Evolutionary conservation across 2,797 vertebrate genomes (phyloP).

Genomic region (Anomalospiza imberbis): DNA sequence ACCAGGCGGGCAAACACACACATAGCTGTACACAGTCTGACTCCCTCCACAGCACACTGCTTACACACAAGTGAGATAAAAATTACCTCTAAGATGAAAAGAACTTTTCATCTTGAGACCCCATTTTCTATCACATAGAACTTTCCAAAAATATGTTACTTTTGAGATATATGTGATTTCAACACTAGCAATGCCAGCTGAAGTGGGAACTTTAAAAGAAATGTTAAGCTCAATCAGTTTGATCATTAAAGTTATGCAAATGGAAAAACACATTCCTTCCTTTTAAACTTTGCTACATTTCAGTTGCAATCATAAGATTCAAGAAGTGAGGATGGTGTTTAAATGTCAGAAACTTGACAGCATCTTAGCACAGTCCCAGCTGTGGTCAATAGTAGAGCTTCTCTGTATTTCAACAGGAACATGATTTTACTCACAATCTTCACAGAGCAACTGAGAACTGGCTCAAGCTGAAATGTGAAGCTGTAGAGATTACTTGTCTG

Average conservation of each 20-base stretch:
- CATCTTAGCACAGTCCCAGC: background rate
- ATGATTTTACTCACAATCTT: background rate
- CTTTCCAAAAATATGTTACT: constrained; percentile 35
- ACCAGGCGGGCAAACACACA: background rate
- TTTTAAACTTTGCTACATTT: background rate
- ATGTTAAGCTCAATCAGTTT: constrained; percentile 12
- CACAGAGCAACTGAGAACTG: background rate
- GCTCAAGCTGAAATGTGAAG: background rate
- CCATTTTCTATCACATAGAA: background rate
- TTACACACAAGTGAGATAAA: constrained; percentile 12
- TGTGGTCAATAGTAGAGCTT: constrained; percentile 10
- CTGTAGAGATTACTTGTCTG: background rate
- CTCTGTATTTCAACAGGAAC: background rate
- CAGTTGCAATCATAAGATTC: background rate
- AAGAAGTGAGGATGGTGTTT: background rate
- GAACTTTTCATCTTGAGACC: constrained; percentile 12
- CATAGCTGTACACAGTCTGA: background rate
- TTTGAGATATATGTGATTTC: constrained; percentile 38
- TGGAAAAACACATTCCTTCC: background rate
- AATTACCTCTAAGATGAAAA: constrained; percentile 31
- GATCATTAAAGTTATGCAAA: constrained; percentile 52
- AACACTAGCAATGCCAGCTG: background rate
- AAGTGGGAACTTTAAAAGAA: constrained; percentile 36
- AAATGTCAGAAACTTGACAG: constrained; percentile 20
- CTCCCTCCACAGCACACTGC: background rate